Evolutionary conservation across 2,888 invertebrate species (phyloP).

Genomic region (Chrysolina haemoptera): DNA sequence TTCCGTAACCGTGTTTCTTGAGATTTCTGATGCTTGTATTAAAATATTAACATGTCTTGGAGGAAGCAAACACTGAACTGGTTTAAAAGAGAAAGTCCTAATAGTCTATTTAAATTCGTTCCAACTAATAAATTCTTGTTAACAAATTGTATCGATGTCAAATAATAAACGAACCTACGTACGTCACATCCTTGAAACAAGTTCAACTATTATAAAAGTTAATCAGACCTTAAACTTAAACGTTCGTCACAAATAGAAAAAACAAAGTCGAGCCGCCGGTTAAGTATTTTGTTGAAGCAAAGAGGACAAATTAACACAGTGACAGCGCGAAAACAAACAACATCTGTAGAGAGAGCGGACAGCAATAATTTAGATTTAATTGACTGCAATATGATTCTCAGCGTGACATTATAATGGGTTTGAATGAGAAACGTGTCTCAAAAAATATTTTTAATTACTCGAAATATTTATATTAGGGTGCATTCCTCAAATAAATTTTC

Average conservation of each 20-base stretch:
- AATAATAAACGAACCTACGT: background rate
- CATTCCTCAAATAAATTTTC: background rate
- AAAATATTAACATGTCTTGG: background rate
- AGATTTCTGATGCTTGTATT: too few species aligned
- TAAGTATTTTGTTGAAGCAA: constrained; percentile 19
- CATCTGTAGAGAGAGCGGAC: constrained; percentile 33
- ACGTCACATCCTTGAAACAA: background rate
- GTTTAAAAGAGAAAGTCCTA: constrained; percentile 7
- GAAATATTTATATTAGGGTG: background rate
- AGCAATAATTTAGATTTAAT: constrained; percentile 44
- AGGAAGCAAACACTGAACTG: background rate
- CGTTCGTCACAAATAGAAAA: background rate
- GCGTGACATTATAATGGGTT: constrained; percentile 17
- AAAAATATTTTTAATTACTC: constrained; percentile 2
- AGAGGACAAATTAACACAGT: constrained; percentile 21
- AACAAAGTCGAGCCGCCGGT: background rate
- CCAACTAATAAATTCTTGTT: background rate
- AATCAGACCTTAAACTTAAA: too few species aligned
- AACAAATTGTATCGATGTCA: background rate
- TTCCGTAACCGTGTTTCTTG: too few species aligned
- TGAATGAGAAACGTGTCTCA: background rate
- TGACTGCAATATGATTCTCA: constrained; percentile 34
- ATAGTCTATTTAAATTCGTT: background rate
- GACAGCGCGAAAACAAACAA: constrained; percentile 22
- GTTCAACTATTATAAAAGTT: background rate